Evolutionary conservation across 2,888 invertebrate species (phyloP).

Genomic region (Drosophila colorata): DNA sequence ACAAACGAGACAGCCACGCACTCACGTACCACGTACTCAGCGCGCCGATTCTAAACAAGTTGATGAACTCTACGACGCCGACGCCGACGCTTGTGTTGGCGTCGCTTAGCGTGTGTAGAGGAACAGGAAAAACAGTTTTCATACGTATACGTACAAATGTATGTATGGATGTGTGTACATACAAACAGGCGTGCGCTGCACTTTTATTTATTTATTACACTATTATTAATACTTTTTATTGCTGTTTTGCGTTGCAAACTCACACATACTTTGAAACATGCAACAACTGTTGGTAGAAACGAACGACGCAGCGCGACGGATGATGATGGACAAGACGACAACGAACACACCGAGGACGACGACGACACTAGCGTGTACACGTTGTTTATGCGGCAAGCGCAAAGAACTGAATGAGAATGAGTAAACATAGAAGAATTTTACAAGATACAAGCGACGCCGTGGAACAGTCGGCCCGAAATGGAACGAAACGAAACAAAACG

Average conservation of each 20-base stretch:
- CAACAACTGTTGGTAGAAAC: constrained; percentile 51
- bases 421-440: constrained; percentile 74
- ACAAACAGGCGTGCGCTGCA: constrained; percentile 38
- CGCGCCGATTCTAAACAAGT: constrained; percentile 80
- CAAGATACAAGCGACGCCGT: constrained; percentile 60
- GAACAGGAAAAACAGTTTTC: constrained; percentile 57
- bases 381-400: constrained; percentile 76
- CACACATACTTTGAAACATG: constrained; percentile 49
- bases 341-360: constrained; percentile 56
- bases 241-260: constrained; percentile 50
- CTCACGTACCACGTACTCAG: constrained; percentile 73
- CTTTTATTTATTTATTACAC: constrained; percentile 46
- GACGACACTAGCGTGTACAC: constrained; percentile 56
- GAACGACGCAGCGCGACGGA: constrained; percentile 43
- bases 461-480: constrained; percentile 31
- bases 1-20: constrained; percentile 63
- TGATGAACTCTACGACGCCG: constrained; percentile 78
- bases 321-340: constrained; percentile 47
- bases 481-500: constrained; percentile 26
- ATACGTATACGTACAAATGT: constrained; percentile 20
- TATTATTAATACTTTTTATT: constrained; percentile 62
- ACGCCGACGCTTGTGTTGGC: constrained; percentile 33
- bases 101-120: constrained; percentile 37
- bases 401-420: constrained; percentile 78
- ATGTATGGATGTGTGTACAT: constrained; percentile 26